Base-by-base conservation (phyloP, 2,888 invertebrate genomes). In the Drosophila birchii region DNA sequence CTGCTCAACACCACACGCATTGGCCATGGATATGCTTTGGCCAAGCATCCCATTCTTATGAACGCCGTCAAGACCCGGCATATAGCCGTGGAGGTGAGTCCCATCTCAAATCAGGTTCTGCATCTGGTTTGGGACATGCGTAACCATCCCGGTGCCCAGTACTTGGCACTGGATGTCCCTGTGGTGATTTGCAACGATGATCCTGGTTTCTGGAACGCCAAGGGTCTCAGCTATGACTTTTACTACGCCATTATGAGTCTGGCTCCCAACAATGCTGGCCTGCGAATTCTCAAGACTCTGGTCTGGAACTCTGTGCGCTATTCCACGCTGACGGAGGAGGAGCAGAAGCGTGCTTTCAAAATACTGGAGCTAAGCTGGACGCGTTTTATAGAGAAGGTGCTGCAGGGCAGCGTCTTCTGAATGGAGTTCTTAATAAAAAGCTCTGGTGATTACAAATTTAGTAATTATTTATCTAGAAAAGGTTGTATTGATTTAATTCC, bases 171-270 rank as follows among this genome's bases (percentile, higher is more conserved):
- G 41, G 93, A 94, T 59, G 93, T 94, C 78, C 95, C 95, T 0
- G 90, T 95, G 2, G 94, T 95, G 1, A 93, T 95, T 44, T 93
- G 95, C 26, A 95, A 78, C 69, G 95, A 95, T 89, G 95, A 95
- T 91, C 95, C 95, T 0, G 94, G 94, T 0, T 93, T 94, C 16
- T 95, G 95, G 95, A 94, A 93, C 36, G 93, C 94, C 0, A 93
- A 92, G 43, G 95, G 93, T 0, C 88, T 95, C 1, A 95, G 94
- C 78, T 94, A 95, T 83, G 95, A 95, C 83, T 95, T 94, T 88
- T 95, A 95, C 89, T 93, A 94, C 83, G 94, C 94, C 2, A 95
- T 95, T 77, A 94, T 95, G 94, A 95, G 94, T 6, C 93, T 95
- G 80, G 94, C 95, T 53, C 94, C 94, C 3, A 91, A 92, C 36